Evolutionary conservation across 2,113 vertebrate genomes (phyloP).

Genomic region (Pomatorhinus ruficollis): DNA sequence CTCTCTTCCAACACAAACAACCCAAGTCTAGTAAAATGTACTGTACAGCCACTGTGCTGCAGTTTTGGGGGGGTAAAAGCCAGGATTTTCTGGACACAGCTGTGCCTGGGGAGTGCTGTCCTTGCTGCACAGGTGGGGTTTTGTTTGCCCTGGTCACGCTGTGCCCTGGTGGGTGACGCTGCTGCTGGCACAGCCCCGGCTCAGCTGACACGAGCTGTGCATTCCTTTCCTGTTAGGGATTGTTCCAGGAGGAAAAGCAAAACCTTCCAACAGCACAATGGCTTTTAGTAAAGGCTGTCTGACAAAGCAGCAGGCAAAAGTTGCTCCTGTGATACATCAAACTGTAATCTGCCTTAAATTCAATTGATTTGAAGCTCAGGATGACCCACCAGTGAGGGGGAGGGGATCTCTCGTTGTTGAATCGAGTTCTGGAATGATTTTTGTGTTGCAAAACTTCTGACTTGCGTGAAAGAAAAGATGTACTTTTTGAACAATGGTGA

Average conservation of each 20-base stretch:
- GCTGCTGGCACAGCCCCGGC: not conserved
- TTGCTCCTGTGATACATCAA: not conserved
- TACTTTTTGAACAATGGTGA: not conserved
- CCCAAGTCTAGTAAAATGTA: not conserved
- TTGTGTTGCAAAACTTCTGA: not conserved
- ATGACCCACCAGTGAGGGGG: not conserved
- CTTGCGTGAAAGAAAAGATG: not conserved
- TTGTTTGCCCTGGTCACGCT: not conserved
- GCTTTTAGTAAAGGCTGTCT: not conserved
- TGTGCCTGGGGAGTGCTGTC: not conserved
- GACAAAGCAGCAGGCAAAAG: not conserved
- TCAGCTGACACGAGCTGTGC: not conserved
- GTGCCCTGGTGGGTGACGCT: not conserved
- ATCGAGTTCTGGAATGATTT: not conserved
- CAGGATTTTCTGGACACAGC: not conserved
- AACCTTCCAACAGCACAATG: not conserved
- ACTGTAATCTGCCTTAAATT: not conserved
- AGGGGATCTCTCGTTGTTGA: not conserved
- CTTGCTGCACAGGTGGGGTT: not conserved
- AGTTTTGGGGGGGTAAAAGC: not conserved
- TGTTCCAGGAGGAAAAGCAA: slow-evolving; percentile 5
- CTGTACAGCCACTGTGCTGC: not conserved
- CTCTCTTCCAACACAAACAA: not conserved
- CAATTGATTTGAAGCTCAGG: not conserved
- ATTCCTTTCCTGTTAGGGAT: not conserved